Evolutionary conservation across 2,888 invertebrate genomes (phyloP).

Genomic region (Chrysina gloriosa): DNA sequence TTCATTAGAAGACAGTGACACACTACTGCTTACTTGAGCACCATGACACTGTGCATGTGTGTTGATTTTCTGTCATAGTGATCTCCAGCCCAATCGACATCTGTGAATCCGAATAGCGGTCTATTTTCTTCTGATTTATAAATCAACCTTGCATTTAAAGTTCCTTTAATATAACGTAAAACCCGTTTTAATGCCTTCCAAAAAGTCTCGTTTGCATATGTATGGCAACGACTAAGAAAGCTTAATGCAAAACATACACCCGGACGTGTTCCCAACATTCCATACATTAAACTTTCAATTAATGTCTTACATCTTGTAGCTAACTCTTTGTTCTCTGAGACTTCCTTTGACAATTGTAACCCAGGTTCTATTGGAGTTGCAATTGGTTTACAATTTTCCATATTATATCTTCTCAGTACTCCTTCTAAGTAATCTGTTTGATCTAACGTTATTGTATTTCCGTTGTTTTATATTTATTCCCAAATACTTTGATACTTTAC

Average conservation of each 20-base stretch:
- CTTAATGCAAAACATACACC: slow-evolving; percentile 14
- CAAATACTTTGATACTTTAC: too few relatives aligned
- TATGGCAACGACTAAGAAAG: slow-evolving; percentile 36
- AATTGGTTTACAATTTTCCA: slow-evolving; percentile 24
- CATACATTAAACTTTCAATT: slow-evolving; percentile 33
- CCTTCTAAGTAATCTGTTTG: too few relatives aligned
- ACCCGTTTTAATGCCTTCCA: slow-evolving; percentile 45
- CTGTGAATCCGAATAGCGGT: too few relatives aligned
- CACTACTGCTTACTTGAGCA: slow-evolving; percentile 54
- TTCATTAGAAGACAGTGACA: slow-evolving; percentile 56
- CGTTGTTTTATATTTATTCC: too few relatives aligned
- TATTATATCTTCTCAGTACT: too few relatives aligned
- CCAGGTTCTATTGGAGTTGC: slow-evolving; percentile 26
- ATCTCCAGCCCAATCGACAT: slow-evolving; percentile 56
- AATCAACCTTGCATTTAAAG: slow-evolving; percentile 33
- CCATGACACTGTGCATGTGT: slow-evolving; percentile 54
- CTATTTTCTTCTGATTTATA: slow-evolving; percentile 30
- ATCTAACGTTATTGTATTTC: too few relatives aligned
- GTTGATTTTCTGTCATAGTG: slow-evolving; percentile 54
- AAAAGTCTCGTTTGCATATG: slow-evolving; percentile 20
- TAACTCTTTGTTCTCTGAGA: slow-evolving; percentile 17
- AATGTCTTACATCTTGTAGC: slow-evolving; percentile 5
- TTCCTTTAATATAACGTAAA: slow-evolving; percentile 47
- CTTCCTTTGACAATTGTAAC: neutral
- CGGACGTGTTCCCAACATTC: slow-evolving; percentile 30